phyloP scores from a whole-genome alignment of 1,140 invertebrate species.

The Drosophila nikananu region DNA sequence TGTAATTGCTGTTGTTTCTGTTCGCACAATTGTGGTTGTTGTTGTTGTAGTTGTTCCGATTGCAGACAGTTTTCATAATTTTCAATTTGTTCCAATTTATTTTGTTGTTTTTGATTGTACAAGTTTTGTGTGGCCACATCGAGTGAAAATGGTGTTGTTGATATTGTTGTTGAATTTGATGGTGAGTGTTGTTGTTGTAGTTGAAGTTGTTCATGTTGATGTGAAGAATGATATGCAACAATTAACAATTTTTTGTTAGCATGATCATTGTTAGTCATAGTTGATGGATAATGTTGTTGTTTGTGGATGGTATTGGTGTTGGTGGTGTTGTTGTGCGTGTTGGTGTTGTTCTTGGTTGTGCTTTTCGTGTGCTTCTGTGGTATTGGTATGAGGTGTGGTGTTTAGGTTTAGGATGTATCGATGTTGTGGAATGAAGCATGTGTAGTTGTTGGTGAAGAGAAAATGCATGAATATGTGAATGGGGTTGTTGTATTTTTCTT shows the following conservation, averaged over 20 bases:
- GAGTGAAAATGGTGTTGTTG: slow-evolving; percentile 64
- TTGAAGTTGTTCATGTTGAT: slow-evolving; percentile 79
- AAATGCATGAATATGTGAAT: slow-evolving; percentile 63
- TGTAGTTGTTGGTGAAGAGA: slow-evolving; percentile 43
- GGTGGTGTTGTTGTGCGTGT: slow-evolving; percentile 48
- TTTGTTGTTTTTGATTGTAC: slow-evolving; percentile 84
- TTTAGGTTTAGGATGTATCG: slow-evolving; percentile 28
- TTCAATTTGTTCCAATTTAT: slow-evolving; percentile 84
- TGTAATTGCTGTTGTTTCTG: slow-evolving; percentile 33
- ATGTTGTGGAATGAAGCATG: slow-evolving; percentile 16
- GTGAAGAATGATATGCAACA: slow-evolving; percentile 84
- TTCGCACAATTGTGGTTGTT: slow-evolving; percentile 33
- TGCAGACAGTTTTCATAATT: slow-evolving; percentile 80
- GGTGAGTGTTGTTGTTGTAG: slow-evolving; percentile 51
- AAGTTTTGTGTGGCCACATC: slow-evolving; percentile 83
- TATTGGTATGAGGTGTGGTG: slow-evolving; percentile 58
- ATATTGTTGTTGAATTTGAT: slow-evolving; percentile 48
- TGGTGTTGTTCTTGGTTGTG: slow-evolving; percentile 33
- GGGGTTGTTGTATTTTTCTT: slow-evolving; percentile 2
- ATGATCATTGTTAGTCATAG: slow-evolving; percentile 79
- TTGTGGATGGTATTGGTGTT: slow-evolving; percentile 33
- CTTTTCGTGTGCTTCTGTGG: slow-evolving; percentile 51
- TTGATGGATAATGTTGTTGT: slow-evolving; percentile 29
- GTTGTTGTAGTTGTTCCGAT: slow-evolving; percentile 65
- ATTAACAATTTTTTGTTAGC: slow-evolving; percentile 83